phyloP scores from a whole-genome alignment of 1,140 invertebrate genomes.

The Macrocentrus cingulum region DNA sequence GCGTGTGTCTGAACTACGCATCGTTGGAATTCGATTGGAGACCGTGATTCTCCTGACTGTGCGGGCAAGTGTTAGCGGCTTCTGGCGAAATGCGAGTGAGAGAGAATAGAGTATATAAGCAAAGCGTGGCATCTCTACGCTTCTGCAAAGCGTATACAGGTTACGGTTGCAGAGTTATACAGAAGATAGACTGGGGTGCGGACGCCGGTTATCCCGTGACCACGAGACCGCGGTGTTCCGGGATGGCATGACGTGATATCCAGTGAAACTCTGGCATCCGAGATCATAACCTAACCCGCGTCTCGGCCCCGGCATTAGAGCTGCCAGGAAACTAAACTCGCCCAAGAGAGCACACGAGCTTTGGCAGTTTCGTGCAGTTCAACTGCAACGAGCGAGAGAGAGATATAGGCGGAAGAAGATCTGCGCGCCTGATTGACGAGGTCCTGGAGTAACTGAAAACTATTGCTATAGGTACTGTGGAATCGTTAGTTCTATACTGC shows the following conservation, averaged over 20 bases:
- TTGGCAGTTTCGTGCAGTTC: constrained; percentile 5
- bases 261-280: constrained; percentile 9
- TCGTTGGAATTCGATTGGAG: constrained; percentile 14
- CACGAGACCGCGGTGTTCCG: constrained; percentile 10
- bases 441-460: too few relatives aligned
- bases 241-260: constrained; percentile 17
- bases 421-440: too few relatives aligned
- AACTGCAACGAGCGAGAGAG: too few relatives aligned
- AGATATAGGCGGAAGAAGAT: too few relatives aligned
- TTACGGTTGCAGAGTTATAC: background rate
- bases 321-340: background rate
- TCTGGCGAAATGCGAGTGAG: background rate
- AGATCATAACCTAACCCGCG: constrained; percentile 14
- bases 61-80: background rate
- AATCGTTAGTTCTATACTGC: too few relatives aligned
- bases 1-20: too few relatives aligned
- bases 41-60: constrained; percentile 6
- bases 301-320: background rate
- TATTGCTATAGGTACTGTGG: too few relatives aligned
- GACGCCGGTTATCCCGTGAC: constrained; percentile 15
- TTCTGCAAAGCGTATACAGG: background rate
- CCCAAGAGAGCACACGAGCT: background rate
- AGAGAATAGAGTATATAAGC: background rate
- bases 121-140: background rate
- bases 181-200: constrained; percentile 3